Evolutionary conservation across 2,797 vertebrate genomes (phyloP).

Genomic region (Tapirus indicus): DNA sequence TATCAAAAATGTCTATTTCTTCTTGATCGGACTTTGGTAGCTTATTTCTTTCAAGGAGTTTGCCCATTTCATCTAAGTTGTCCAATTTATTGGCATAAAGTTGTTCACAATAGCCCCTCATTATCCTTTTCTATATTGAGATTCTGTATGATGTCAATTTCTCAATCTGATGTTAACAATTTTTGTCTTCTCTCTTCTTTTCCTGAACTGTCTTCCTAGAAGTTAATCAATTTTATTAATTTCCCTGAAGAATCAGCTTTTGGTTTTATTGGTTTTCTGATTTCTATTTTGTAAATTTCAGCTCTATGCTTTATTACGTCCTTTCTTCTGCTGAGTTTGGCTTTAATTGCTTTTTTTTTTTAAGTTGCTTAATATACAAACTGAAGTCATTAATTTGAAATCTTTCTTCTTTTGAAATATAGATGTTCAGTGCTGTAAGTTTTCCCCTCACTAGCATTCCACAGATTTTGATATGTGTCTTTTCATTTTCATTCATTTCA

Average conservation of each 20-base stretch:
- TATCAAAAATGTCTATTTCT: neutral
- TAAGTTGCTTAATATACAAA: neutral
- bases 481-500: neutral
- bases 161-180: neutral
- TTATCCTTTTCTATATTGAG: neutral
- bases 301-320: neutral
- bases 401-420: slow-evolving; percentile 24
- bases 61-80: neutral
- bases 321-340: neutral
- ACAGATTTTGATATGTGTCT: neutral
- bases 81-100: neutral
- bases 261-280: neutral
- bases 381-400: neutral
- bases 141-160: neutral
- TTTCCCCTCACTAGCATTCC: neutral
- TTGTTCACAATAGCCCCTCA: neutral
- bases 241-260: slow-evolving; percentile 32
- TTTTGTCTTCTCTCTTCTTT: neutral
- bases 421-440: neutral
- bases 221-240: neutral
- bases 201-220: neutral
- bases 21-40: neutral
- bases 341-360: neutral
- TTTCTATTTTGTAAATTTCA: neutral
- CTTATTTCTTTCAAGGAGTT: neutral